These are phyloP conservation scores for Erpetoichthys calabaricus DNA, from an alignment of 2,797 vertebrate species.

Conservation along the genomic window DNA sequence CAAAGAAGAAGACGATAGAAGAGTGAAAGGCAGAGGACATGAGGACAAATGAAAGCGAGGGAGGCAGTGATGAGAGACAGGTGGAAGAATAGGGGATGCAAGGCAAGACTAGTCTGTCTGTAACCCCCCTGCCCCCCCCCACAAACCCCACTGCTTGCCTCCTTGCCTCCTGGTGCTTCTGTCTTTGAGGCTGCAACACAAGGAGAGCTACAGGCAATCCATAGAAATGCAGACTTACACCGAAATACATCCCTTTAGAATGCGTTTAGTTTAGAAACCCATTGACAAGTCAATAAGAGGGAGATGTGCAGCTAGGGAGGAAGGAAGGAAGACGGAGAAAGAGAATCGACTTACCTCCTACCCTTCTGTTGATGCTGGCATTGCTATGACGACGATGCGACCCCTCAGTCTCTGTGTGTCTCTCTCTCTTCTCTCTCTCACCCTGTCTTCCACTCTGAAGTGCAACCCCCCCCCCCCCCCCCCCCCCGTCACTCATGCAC, in stretches of 20 bases:
- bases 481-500: background rate
- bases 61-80: too few relatives aligned
- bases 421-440: background rate
- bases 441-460: background rate
- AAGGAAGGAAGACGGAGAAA: slow-evolving; percentile 1
- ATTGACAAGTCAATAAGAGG: background rate
- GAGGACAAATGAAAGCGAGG: background rate
- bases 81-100: background rate
- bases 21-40: background rate
- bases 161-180: too few relatives aligned
- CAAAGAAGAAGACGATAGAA: slow-evolving; percentile 6
- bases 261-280: too few relatives aligned
- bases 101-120: background rate
- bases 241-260: too few relatives aligned
- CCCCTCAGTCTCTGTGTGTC: background rate
- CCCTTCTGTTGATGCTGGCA: background rate
- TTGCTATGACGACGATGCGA: background rate
- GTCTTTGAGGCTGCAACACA: too few relatives aligned
- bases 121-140: too few relatives aligned
- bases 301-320: background rate
- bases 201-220: too few relatives aligned
- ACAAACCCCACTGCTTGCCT: too few relatives aligned
- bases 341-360: background rate
- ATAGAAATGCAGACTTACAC: too few relatives aligned
- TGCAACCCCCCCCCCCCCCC: background rate